Base-by-base conservation (phyloP, 2,888 invertebrate species). In the Abscondita cerata region DNA sequence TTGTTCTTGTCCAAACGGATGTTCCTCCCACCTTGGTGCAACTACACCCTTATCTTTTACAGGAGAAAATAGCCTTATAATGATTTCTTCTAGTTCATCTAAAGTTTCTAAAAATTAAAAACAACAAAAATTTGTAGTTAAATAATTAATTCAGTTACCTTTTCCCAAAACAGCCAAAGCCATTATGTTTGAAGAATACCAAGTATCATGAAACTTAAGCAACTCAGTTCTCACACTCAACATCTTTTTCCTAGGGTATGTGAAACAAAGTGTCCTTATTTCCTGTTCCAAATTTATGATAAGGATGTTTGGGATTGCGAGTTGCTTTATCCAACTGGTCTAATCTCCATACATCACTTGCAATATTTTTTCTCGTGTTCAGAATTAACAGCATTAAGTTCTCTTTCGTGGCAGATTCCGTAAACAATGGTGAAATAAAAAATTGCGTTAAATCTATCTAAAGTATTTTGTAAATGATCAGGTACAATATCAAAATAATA, bases 131-230 rank as follows among this genome's bases (percentile, higher is more conserved):
- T n/a, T 19, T 52, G 11, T 34, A 25, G 15, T 38, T 15, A 40
- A 31, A 13, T 11, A 8, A n/a, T n/a, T n/a, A n/a, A n/a, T n/a
- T 11, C n/a, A 19, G 36, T 1, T 71, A 91, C 92, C 92, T 87
- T 93, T 95, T 62, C 97, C 97, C 65, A 97, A 82, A 1, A 98
- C 88, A 53, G 91, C 88, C 8, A 98, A 82, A 1, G 89, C 87
- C 97, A 96, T 99, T 55, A 97, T 89, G 81, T 98, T 98, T 0
- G 98, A 86, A 0, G 98, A 98, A 81, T 99, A 99, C 91, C 93
- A 95, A 64, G 89, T 82, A 8, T 87, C 82, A 82, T 99, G 96
- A 80, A 98, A 99, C 72, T 93, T 89, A 0, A 98, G 83, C 11
- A 99, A 81, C 70, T 92, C 93, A 59, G 92, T 88, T 13, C 98